Conservation (phyloP, 2,797 vertebrate genomes). For the Bradypodion pumilum region DNA sequence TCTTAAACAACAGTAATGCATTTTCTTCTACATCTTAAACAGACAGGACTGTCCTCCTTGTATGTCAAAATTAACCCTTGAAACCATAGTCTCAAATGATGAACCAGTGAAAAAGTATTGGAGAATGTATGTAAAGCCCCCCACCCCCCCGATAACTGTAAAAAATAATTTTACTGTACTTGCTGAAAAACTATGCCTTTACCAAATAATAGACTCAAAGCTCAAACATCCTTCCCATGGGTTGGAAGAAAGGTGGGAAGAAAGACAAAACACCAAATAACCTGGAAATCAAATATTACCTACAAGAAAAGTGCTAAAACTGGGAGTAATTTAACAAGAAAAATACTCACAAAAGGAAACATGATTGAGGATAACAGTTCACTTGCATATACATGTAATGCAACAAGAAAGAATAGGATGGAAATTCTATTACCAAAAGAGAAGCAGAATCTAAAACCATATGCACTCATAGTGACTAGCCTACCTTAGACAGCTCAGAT, state of each 20-base stretch:
- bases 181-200: neutral
- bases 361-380: neutral
- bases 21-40: too few species aligned
- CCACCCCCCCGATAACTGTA: neutral
- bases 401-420: neutral
- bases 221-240: neutral
- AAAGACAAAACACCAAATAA: neutral
- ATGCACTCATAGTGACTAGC: too few species aligned
- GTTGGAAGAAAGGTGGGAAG: neutral
- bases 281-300: neutral
- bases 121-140: neutral
- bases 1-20: too few species aligned
- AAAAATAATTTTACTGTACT: neutral
- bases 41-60: too few species aligned
- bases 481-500: too few species aligned
- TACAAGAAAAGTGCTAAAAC: neutral
- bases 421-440: too few species aligned
- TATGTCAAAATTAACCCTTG: too few species aligned
- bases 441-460: too few species aligned
- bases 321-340: neutral
- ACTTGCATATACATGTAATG: neutral
- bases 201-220: neutral
- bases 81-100: too few species aligned
- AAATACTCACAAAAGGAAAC: neutral
- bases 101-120: neutral